A percentile compares a stretch with the other conserved stretches of the same genome.
Evolutionary conservation across 2,888 invertebrate species (phyloP).

Genomic region (Norana najaformis): DNA sequence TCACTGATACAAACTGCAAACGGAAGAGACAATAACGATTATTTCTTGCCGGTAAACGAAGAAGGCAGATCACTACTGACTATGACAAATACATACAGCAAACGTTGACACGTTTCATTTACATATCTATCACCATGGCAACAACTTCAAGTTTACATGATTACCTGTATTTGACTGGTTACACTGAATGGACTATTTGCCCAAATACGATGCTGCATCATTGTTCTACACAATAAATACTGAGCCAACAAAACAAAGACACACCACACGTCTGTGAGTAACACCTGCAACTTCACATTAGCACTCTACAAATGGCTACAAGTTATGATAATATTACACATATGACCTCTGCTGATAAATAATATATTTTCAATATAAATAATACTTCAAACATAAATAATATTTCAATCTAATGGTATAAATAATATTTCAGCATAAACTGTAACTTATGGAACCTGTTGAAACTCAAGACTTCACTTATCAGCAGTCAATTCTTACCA

Average conservation of each 20-base stretch:
- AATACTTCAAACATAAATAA: not conserved
- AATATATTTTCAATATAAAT: not conserved
- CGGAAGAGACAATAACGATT: not conserved
- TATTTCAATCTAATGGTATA: not conserved
- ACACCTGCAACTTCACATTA: not conserved
- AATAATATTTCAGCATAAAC: no score
- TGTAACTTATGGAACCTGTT: not conserved
- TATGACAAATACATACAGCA: not conserved
- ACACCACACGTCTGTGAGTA: not conserved
- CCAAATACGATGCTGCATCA: not conserved
- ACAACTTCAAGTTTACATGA: constrained; percentile 24
- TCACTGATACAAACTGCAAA: not conserved
- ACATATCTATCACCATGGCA: not conserved
- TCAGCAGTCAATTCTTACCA: not conserved
- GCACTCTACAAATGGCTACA: not conserved
- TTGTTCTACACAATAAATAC: not conserved
- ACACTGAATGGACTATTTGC: not conserved
- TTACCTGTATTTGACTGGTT: not conserved
- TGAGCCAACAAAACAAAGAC: not conserved
- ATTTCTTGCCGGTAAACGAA: not conserved
- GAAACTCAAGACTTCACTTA: not conserved
- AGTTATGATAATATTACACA: not conserved
- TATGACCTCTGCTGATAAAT: not conserved
- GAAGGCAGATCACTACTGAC: not conserved
- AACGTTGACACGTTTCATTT: not conserved